Base-by-base conservation (phyloP, 1,140 invertebrate species). In the Hestina assimilis region DNA sequence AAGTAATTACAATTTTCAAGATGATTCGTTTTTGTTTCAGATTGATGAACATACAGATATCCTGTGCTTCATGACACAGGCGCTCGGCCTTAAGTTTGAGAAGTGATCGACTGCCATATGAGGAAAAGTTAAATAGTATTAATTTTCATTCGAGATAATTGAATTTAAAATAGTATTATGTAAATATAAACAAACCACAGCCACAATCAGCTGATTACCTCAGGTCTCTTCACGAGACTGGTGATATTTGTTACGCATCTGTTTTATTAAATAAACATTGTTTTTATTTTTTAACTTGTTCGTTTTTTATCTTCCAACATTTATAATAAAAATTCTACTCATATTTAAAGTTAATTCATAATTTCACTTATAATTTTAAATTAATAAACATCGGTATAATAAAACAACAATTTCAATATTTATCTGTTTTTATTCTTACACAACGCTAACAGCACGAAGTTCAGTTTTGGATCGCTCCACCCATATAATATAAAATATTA, bases 1-100 rank as follows among this genome's bases (percentile, higher is more conserved):
- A n/a, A n/a, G n/a, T n/a, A n/a, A n/a, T n/a, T n/a, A n/a, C n/a
- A n/a, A n/a, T n/a, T n/a, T n/a, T n/a, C n/a, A n/a, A n/a, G n/a
- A 35, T 41, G 7, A 43, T 41, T 41, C 43, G 7, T 43, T 69
- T 73, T 71, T 64, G 59, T 92, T 93, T 54, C 89, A 96, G 93
- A 98, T 98, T 73, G 96, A 97, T 63, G 96, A 98, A 87, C 90
- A 93, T 54, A 94, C 94, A 0, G 96, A 98, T 69, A 94, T 97
- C 57, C 92, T 96, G 75, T 93, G 94, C 66, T 98, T 98, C 88
- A 92, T 98, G 52, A 92, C 92, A n/a, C 92, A 93, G 79, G 90
- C 93, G 41, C 88, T 98, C 35, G 92, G 92, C 23, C 87, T 96
- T 23, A 76, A 92, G 63, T 95, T 94, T 71, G 87, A 71, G 35